Conservation (phyloP, 2,888 invertebrate genomes). For the Ochlodes sylvanus region DNA sequence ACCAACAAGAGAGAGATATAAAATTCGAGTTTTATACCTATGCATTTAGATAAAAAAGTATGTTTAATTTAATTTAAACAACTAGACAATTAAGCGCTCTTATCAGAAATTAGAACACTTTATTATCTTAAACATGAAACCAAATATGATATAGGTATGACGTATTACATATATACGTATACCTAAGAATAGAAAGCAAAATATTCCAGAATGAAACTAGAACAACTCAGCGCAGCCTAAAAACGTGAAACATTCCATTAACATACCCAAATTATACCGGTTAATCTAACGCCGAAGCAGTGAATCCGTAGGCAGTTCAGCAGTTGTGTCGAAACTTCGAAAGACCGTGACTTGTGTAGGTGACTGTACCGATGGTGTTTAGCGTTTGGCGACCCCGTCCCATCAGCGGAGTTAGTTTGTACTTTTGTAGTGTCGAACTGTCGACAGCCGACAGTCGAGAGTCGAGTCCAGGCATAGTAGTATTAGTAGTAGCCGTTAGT, state of each 20-base stretch:
- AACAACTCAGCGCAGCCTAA: not conserved
- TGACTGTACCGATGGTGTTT: conserved; percentile 58
- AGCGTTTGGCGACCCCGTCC: conserved; percentile 76
- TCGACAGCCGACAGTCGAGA: not conserved
- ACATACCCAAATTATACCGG: conserved; percentile 23
- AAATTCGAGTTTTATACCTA: too few species aligned
- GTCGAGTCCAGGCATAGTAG: conserved; percentile 39
- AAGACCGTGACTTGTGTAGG: conserved; percentile 52
- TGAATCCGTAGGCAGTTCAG: conserved; percentile 16
- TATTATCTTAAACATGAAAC: too few species aligned
- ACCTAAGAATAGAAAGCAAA: too few species aligned
- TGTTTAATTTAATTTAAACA: too few species aligned
- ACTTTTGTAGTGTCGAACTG: too few species aligned
- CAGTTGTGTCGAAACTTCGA: conserved; percentile 40
- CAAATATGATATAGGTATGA: too few species aligned
- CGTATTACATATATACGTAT: too few species aligned
- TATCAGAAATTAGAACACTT: too few species aligned
- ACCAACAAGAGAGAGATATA: too few species aligned
- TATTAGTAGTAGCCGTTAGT: conserved; percentile 39
- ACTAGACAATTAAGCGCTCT: too few species aligned
- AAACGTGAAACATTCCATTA: conserved; percentile 19
- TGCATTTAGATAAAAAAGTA: too few species aligned
- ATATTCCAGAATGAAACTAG: too few species aligned
- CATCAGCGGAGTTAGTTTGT: conserved; percentile 48
- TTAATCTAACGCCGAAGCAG: conserved; percentile 9